These are phyloP conservation scores for Nerophis ophidion DNA, from an alignment of 2,113 vertebrate genomes.

Conservation along the genomic window DNA sequence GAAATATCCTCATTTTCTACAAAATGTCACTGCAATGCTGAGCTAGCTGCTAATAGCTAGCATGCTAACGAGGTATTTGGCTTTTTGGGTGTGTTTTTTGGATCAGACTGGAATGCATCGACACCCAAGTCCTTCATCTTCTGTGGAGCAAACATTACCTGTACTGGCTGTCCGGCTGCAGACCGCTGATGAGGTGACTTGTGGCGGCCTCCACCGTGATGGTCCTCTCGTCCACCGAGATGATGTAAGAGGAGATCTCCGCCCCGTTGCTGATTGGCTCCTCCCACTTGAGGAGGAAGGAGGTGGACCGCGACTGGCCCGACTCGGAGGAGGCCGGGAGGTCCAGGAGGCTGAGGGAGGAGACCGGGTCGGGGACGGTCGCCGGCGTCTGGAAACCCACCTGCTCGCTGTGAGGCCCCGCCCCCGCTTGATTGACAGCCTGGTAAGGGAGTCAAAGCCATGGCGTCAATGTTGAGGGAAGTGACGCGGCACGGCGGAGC, in stretches of 20 bases:
- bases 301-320: slow-evolving; percentile 77
- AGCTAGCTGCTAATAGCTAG: no score
- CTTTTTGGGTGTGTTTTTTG: no score
- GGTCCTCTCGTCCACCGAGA: slow-evolving; percentile 78
- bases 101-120: no score
- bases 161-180: slow-evolving; percentile 92
- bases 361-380: slow-evolving; percentile 76
- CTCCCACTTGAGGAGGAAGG: slow-evolving; percentile 90
- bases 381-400: slow-evolving; percentile 84
- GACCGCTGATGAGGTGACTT: slow-evolving; percentile 71
- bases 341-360: slow-evolving; percentile 74
- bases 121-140: background rate
- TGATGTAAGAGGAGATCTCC: slow-evolving; percentile 83
- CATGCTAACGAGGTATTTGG: no score
- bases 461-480: background rate
- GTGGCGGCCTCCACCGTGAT: slow-evolving; percentile 77
- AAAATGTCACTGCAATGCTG: no score
- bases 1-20: no score
- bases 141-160: slow-evolving; percentile 62
- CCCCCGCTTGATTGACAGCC: slow-evolving; percentile 90
- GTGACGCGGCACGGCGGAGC: no score
- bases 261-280: slow-evolving; percentile 90
- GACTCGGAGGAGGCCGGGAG: slow-evolving; percentile 68
- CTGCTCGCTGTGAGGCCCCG: slow-evolving; percentile 84
- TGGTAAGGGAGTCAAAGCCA: slow-evolving; percentile 31